Evolutionary conservation across 1,140 invertebrate species (phyloP), one percentile per base, ranked within the genome.

Genomic region (Hyposmocoma kahamanoa): DNA sequence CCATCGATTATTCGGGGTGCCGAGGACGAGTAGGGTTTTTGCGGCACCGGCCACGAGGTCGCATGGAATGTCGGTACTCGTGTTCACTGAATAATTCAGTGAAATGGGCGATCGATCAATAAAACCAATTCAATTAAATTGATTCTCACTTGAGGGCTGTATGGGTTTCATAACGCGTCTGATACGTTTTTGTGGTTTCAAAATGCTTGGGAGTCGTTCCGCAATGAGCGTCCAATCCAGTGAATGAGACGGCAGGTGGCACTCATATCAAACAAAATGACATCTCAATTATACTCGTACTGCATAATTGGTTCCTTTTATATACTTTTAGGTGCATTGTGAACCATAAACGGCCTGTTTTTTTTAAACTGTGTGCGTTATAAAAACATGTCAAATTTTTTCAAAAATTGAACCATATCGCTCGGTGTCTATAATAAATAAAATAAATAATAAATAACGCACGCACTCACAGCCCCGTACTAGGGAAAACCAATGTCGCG

Each of bases 71-170:
- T 67, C 69, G 71, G 69, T 77, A 73, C 76, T 78, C 73, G 72
- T 84, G 75, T 83, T 62, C 75, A 56, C 56, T 84, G 81, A 81
- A 84, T 84, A 71, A 84, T 84, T 83, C 79, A 84, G 63, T 52
- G 69, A 71, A 79, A 75, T 78, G 75, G 68, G 69, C 79, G 67
- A 84, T 84, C 81, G 69, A 83, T 84, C 81, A 83, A 84, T 84
- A 84, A 79, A 77, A 80, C 64, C 75, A 61, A 84, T 84, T 72
- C 70, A 75, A 77, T 84, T 69, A 73, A 77, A 84, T 84, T 71
- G 81, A 78, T 84, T 81, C 73, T 81, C 81, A 84, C 81, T 78
- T 74, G 62, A 72, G 72, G 59, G 62, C 60, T 71, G 67, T 69
- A 76, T 65, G 64, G 73, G 59, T 72, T 75, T 66, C 72, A 73